Evolutionary conservation across 2,888 invertebrate species (phyloP).

Genomic region (Cryptocephalus primarius): DNA sequence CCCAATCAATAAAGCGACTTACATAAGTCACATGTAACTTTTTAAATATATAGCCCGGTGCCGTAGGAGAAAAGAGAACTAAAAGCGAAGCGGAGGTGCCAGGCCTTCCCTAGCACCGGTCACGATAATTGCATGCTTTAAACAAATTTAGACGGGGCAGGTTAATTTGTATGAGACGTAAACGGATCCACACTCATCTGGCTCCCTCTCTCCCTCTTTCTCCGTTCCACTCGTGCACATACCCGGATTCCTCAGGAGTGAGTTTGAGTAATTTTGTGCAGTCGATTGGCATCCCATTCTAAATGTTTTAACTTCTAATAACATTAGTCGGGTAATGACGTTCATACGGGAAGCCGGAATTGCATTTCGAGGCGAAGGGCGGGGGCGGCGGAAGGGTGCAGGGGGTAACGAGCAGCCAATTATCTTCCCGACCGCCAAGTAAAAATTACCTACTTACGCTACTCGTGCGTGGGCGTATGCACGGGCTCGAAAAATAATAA

Average conservation of each 20-base stretch:
- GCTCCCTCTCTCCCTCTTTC: constrained; percentile 11
- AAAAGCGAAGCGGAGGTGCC: constrained; percentile 23
- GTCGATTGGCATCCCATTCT: constrained; percentile 14
- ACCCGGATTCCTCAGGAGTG: constrained; percentile 1
- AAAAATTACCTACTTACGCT: too few species aligned
- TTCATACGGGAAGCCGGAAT: constrained; percentile 3
- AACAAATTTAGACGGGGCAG: constrained; percentile 36
- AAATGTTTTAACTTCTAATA: constrained; percentile 15
- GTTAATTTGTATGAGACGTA: constrained; percentile 37
- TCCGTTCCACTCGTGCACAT: constrained; percentile 4
- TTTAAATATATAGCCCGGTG: constrained; percentile 22
- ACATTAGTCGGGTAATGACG: constrained; percentile 9
- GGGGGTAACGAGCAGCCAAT: too few species aligned
- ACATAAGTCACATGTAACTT: constrained; percentile 31
- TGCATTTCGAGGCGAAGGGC: constrained; percentile 2
- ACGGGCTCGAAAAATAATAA: too few species aligned
- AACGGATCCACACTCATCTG: constrained; percentile 29
- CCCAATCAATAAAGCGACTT: constrained; percentile 22
- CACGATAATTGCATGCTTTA: constrained; percentile 38
- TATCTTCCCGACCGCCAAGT: too few species aligned
- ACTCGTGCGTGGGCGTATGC: too few species aligned
- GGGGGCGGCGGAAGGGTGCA: neutral
- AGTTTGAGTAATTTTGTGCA: constrained; percentile 16
- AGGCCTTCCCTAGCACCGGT: constrained; percentile 33
- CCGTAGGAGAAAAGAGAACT: neutral